Conservation (phyloP, 2,113 vertebrate genomes). For the Corvus moneduloides region DNA sequence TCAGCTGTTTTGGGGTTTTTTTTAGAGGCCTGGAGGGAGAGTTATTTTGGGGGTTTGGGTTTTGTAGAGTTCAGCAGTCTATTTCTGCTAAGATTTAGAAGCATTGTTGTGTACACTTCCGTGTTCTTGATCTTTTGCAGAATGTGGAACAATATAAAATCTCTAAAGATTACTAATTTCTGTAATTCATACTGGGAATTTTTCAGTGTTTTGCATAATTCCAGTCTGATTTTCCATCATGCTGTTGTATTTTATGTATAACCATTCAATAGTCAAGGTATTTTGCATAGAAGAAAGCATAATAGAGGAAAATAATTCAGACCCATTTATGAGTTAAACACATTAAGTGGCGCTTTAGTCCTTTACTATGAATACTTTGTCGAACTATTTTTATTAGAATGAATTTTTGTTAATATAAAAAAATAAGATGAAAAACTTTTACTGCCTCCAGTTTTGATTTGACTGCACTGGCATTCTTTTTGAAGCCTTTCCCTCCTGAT, state of each 20-base stretch:
- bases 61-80: not conserved
- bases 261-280: not conserved
- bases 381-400: not conserved
- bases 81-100: not conserved
- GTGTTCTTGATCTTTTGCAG: not conserved
- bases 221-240: not conserved
- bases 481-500: not conserved
- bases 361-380: not conserved
- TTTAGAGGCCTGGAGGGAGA: not conserved
- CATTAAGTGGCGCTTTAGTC: not conserved
- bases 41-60: not conserved
- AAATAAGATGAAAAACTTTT: not conserved
- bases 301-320: not conserved
- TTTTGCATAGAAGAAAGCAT: not conserved
- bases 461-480: not conserved
- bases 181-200: not conserved
- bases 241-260: not conserved
- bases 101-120: not conserved
- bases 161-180: not conserved
- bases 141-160: not conserved
- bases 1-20: not conserved
- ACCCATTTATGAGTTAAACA: not conserved
- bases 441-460: not conserved
- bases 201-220: not conserved
- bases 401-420: not conserved